Conservation (phyloP, 2,113 vertebrate genomes). For the Eulemur macaco region DNA sequence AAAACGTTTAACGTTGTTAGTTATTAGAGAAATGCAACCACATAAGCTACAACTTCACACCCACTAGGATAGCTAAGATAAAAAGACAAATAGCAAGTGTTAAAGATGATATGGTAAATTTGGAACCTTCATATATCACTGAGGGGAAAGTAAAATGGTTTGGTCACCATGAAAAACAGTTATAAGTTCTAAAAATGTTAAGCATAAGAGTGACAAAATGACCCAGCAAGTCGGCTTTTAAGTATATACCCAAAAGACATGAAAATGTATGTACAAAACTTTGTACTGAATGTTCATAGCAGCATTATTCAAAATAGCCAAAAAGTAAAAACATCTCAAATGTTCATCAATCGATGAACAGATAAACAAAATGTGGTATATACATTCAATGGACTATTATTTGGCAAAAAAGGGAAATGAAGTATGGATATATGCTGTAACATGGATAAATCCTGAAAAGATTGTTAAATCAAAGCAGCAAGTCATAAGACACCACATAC, state of each 20-base stretch:
- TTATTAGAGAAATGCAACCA: conserved; percentile 16
- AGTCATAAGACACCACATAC: neutral
- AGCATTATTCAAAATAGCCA: neutral
- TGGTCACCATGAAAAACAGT: neutral
- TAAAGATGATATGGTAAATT: neutral
- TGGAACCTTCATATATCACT: neutral
- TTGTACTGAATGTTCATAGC: neutral
- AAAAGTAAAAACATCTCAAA: neutral
- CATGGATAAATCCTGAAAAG: neutral
- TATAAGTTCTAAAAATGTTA: neutral
- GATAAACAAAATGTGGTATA: neutral
- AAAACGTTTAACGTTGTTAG: neutral
- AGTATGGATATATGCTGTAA: neutral
- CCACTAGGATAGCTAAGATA: neutral
- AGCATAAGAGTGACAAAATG: neutral
- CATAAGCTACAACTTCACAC: neutral
- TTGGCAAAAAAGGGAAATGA: neutral
- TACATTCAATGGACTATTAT: neutral
- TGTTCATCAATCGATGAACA: neutral
- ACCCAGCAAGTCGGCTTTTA: neutral
- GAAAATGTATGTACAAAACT: neutral
- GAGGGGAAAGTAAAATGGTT: neutral
- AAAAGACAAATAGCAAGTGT: neutral
- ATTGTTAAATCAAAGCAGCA: neutral
- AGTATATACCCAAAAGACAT: neutral